Evolutionary conservation across 92 coral and sea anemone species (phyloP).

Genomic region (Anthopleura xanthogrammica): DNA sequence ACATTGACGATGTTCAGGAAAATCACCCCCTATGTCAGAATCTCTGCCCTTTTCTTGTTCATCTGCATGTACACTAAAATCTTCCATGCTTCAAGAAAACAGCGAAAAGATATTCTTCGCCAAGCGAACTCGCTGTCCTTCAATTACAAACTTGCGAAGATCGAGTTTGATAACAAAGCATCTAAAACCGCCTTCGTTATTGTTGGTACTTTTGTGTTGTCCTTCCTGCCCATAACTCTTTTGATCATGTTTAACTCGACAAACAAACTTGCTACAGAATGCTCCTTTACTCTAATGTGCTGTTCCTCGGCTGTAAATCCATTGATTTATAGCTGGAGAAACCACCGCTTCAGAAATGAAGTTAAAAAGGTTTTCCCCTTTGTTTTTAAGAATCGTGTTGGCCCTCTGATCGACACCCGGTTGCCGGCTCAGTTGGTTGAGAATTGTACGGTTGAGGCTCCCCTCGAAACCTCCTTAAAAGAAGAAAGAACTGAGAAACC

Average conservation of each 20-base stretch:
- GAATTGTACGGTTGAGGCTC: too few relatives aligned
- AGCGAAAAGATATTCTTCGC: constrained; percentile 32
- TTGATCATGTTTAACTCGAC: constrained; percentile 32
- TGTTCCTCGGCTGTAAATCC: constrained; percentile 61
- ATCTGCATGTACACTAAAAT: constrained; percentile 50
- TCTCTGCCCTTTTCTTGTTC: constrained; percentile 40
- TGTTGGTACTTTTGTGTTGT: constrained; percentile 39
- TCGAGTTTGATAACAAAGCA: constrained; percentile 32
- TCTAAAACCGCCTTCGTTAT: constrained; percentile 53
- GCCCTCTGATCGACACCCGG: not conserved
- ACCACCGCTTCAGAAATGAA: constrained; percentile 52
- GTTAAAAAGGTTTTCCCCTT: constrained; percentile 30
- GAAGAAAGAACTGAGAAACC: too few relatives aligned
- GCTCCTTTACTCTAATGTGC: constrained; percentile 61
- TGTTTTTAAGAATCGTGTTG: not conserved
- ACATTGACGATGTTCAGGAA: constrained; percentile 30
- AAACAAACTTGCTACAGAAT: constrained; percentile 38
- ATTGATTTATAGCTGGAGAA: constrained; percentile 63
- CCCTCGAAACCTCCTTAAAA: too few relatives aligned
- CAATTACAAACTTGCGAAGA: constrained; percentile 43
- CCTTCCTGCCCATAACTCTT: constrained; percentile 49
- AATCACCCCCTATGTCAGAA: constrained; percentile 46
- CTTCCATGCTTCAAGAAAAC: constrained; percentile 48
- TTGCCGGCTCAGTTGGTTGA: too few relatives aligned
- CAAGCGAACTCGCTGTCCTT: constrained; percentile 49